Evolutionary conservation across 30 jellyfish, hydroid and myxozoan species (phyloP).

Genomic region (Sanderia malayensis): DNA sequence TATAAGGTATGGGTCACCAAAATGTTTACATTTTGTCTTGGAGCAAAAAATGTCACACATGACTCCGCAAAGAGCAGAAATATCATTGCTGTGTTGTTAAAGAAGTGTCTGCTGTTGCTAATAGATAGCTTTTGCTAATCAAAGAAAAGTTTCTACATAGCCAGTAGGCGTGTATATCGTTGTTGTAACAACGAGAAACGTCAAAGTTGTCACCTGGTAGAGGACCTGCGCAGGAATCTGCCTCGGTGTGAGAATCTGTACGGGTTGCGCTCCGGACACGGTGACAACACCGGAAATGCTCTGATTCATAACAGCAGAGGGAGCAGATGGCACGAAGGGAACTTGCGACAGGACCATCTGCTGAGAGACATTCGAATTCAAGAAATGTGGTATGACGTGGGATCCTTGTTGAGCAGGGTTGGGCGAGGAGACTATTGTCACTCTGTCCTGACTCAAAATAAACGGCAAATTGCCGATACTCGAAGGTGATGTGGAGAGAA

Average conservation of each 20-base stretch:
- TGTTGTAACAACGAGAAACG: too few relatives aligned
- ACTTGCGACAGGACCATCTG: slow-evolving; percentile 87
- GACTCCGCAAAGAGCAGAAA: too few relatives aligned
- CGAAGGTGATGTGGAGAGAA: slow-evolving; percentile 74
- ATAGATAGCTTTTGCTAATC: too few relatives aligned
- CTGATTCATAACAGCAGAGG: slow-evolving; percentile 82
- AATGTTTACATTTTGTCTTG: too few relatives aligned
- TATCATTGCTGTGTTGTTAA: too few relatives aligned
- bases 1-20: too few relatives aligned
- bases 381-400: slow-evolving; percentile 49
- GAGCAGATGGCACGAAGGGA: slow-evolving; percentile 83
- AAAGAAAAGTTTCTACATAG: not conserved
- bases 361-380: slow-evolving; percentile 59
- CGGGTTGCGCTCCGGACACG: slow-evolving; percentile 50
- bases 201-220: slow-evolving; percentile 63
- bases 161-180: too few relatives aligned
- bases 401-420: slow-evolving; percentile 38
- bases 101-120: too few relatives aligned
- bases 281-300: slow-evolving; percentile 61
- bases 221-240: slow-evolving; percentile 46
- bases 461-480: slow-evolving; percentile 81
- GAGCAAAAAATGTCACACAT: too few relatives aligned
- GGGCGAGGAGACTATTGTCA: slow-evolving; percentile 80
- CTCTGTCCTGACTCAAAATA: slow-evolving; percentile 85
- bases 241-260: slow-evolving; percentile 42